Evolutionary conservation across 2,797 vertebrate species (phyloP).

Genomic region (Syncerus caffer): DNA sequence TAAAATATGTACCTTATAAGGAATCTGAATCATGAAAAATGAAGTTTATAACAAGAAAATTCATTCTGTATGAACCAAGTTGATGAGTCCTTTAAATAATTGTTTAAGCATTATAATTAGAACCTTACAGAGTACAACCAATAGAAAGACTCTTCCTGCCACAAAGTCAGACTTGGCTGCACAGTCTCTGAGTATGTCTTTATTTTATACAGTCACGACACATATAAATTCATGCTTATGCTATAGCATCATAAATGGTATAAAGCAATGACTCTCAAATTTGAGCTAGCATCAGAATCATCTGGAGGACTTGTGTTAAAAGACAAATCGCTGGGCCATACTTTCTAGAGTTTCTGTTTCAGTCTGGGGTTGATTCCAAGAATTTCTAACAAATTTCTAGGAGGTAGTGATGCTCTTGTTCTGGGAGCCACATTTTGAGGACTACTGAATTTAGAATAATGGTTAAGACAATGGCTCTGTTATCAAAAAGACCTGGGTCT

Average conservation of each 20-base stretch:
- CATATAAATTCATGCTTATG: background rate
- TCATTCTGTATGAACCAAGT: background rate
- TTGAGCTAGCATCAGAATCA: constrained; percentile 3
- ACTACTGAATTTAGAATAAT: background rate
- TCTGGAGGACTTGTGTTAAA: background rate
- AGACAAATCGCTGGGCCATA: background rate
- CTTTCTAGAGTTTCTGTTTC: background rate
- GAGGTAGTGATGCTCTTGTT: background rate
- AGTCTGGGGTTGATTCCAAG: background rate
- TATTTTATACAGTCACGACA: background rate
- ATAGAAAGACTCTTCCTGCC: background rate
- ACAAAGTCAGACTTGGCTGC: background rate
- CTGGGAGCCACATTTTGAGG: background rate
- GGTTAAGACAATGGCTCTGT: background rate
- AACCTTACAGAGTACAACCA: background rate
- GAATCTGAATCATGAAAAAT: background rate
- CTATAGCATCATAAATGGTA: background rate
- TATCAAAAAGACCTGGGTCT: background rate
- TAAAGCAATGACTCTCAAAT: background rate
- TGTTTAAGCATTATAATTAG: background rate
- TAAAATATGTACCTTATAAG: background rate
- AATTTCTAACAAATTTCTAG: background rate
- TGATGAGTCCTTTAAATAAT: background rate
- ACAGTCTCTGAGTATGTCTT: background rate
- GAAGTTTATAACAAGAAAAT: background rate